These are phyloP conservation scores for Coreoperca whiteheadi DNA, from an alignment of 2,113 vertebrate species.

Conservation along the genomic window DNA sequence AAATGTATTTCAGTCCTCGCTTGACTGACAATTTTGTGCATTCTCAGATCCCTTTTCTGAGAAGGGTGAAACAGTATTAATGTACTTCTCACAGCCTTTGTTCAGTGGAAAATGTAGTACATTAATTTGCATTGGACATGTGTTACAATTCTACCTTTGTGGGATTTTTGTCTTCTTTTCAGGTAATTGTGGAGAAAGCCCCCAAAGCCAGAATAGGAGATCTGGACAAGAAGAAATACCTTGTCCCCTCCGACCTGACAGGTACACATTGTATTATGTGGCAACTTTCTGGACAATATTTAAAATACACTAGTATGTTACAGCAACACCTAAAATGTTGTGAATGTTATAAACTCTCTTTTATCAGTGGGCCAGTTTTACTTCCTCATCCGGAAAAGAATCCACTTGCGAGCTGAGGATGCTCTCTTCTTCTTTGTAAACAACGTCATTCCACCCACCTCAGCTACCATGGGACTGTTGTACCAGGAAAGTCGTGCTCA, in stretches of 20 bases:
- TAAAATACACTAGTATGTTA: background rate
- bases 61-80: slow-evolving; percentile 11
- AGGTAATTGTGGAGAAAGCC: slow-evolving; percentile 96
- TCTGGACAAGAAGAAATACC: slow-evolving; percentile 95
- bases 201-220: slow-evolving; percentile 96
- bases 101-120: background rate
- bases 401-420: slow-evolving; percentile 94
- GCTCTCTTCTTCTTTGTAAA: slow-evolving; percentile 97
- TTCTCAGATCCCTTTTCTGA: slow-evolving; percentile 68
- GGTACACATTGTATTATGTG: slow-evolving; percentile 74
- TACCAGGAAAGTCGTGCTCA: slow-evolving; percentile 87
- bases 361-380: slow-evolving; percentile 93
- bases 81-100: background rate
- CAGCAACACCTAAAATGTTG: background rate
- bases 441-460: slow-evolving; percentile 96
- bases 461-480: slow-evolving; percentile 94
- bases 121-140: background rate
- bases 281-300: background rate
- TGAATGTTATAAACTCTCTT: background rate
- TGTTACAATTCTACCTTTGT: background rate
- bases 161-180: no score
- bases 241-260: slow-evolving; percentile 94
- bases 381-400: slow-evolving; percentile 96
- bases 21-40: background rate
- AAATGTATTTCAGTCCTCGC: background rate